Evolutionary conservation across 2,113 vertebrate species (phyloP).

Genomic region (Tretioscincus oriximinensis): DNA sequence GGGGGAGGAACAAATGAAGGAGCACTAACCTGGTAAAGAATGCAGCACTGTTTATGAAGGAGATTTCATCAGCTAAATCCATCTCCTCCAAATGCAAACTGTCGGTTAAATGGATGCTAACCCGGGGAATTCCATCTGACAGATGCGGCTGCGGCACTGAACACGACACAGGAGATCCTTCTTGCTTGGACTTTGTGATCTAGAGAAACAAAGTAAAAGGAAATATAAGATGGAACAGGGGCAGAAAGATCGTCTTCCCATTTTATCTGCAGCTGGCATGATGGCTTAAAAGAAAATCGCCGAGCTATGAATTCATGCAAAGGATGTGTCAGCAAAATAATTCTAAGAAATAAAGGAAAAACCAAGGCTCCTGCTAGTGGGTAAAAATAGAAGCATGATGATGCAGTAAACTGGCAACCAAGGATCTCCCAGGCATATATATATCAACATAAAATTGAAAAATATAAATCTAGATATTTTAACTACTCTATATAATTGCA

Average conservation of each 20-base stretch:
- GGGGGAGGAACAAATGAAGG: constrained; percentile 1
- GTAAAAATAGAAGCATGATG: background rate
- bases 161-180: constrained; percentile 26
- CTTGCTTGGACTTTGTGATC: constrained; percentile 48
- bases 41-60: constrained; percentile 34
- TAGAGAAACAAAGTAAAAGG: constrained; percentile 41
- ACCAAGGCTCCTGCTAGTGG: background rate
- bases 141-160: constrained; percentile 50
- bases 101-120: constrained; percentile 36
- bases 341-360: background rate
- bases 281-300: background rate
- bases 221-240: constrained; percentile 13
- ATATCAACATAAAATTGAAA: background rate
- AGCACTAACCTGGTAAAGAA: constrained; percentile 68
- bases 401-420: constrained; percentile 3
- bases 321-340: constrained; percentile 24
- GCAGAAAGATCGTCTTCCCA: constrained; percentile 18
- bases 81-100: constrained; percentile 41
- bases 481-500: background rate
- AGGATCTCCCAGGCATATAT: background rate
- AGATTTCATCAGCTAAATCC: constrained; percentile 61
- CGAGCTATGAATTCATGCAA: constrained; percentile 17
- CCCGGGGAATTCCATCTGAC: constrained; percentile 55
- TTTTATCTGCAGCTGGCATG: constrained; percentile 31
- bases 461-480: background rate